Base-by-base conservation (phyloP, 1,140 invertebrate species). In the Tribolium madens region DNA sequence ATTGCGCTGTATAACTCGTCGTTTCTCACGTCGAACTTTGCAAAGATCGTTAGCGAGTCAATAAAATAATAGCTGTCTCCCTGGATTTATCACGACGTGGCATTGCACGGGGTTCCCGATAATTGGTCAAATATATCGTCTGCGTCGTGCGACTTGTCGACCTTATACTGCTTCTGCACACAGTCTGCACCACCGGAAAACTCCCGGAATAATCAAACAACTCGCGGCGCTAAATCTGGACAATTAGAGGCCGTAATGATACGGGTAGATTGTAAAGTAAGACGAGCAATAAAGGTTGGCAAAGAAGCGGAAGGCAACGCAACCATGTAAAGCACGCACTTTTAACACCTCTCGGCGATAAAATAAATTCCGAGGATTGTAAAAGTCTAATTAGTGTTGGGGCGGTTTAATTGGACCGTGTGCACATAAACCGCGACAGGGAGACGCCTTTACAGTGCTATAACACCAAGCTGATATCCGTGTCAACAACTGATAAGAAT, bases 41-140 rank as follows among this genome's bases (percentile, higher is more conserved):
- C 71, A 46, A 47, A 72, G 57, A 74, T 74, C 73, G 78, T 77
- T 77, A 53, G 57, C 26, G 60, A 69, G 33, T 76, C 76, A 77
- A 81, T 81, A 81, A 79, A 81, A 79, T 81, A 81, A 81, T 81
- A 78, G 80, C 76, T 73, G 78, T 78, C 80, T 78, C 46, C 57
- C 33, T 42, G 76, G 69, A 81, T 81, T 81, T 81, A 81, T 81
- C 79, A 80, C 79, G 79, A 76, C 79, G 76, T 79, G 76, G 52
- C 73, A 70, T 47, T 77, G 76, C 76, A 79, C 76, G 77, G 77
- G 76, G 78, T 47, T 47, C 74, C 73, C 78, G 78, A 78, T 81
- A 81, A 81, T 81, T 81, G 80, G 80, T 81, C 72, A 79, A 81
- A 81, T 81, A 81, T 81, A 81, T 81, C 71, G 78, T 81, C 78